Base-by-base conservation (phyloP, 2,113 vertebrate species). In the Takifugu bimaculatus region DNA sequence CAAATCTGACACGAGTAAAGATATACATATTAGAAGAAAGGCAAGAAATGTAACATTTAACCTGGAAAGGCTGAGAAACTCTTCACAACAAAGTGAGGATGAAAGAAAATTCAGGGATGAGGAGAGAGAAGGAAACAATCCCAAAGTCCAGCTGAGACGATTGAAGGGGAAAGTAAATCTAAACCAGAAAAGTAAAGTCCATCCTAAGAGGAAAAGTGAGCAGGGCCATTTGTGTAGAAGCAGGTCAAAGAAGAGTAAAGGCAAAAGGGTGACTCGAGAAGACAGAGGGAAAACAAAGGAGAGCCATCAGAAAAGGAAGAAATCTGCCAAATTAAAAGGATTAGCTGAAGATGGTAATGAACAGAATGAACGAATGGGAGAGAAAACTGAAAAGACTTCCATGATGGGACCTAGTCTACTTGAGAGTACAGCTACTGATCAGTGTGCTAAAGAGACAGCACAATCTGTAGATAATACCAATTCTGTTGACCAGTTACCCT, bases 81-180 rank as follows among this genome's bases (percentile, higher is more conserved):
- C 7, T 14, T 45, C 26, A 52, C 72, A 60, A 53, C 54, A 3
- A 35, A 60, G 20, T 65, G 52, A 69, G 29, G 44, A 48, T 27
- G 75, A 64, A 32, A 63, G 72, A 48, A 61, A 6, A 1, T 14
- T 45, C 42, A 54, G 53, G 67, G 51, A 50, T 43, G 51, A 50
- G 45, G 70, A 68, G 26, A 72, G 50, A 57, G 70, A 48, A 32
- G 74, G 55, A 26, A 61, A 65, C 45, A 87, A 83, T 66, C 43
- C 52, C 29, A 87, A 80, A 79, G 68, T 54, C 26, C 89, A 88
- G 63, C 70, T 75, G 28, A 68, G 58, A 6, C 78, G 84, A 13
- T 63, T 92, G 61, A 92, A 76, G 62, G 87, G 92, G 25, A 95
- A 95, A 75, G 79, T 93, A 35, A 93, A 92, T 87, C 65, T 93